Evolutionary conservation across 2,113 vertebrate genomes (phyloP).

Genomic region (Cottus gobio): DNA sequence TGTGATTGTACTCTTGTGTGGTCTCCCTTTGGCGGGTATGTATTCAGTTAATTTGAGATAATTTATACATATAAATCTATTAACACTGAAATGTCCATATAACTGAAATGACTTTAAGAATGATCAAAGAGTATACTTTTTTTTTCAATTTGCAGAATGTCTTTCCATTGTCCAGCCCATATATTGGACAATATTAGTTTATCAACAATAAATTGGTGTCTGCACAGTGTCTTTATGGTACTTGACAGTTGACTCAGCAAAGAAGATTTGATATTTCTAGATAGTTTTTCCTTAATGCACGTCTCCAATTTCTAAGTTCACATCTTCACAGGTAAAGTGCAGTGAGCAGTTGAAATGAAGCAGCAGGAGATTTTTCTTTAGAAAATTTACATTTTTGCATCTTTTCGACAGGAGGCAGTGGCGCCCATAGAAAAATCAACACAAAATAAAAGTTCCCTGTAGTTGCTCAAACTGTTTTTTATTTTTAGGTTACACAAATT

Average conservation of each 20-base stretch:
- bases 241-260: not conserved
- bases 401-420: not conserved
- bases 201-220: not conserved
- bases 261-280: not conserved
- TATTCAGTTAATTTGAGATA: not conserved
- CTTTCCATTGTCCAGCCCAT: not conserved
- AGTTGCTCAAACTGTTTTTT: not conserved
- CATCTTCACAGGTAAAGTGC: not conserved
- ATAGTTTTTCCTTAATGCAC: not conserved
- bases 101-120: not conserved
- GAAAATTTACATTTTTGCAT: not conserved
- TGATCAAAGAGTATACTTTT: not conserved
- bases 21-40: slow-evolving; percentile 79
- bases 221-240: not conserved
- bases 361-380: not conserved
- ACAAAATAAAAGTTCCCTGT: not conserved
- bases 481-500: not conserved
- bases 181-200: not conserved
- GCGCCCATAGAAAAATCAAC: not conserved
- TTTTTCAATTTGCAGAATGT: not conserved
- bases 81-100: not conserved
- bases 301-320: not conserved
- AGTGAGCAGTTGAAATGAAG: not conserved
- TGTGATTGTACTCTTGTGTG: slow-evolving; percentile 60
- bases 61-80: not conserved